Percentiles rank a stretch among this genome's conserved stretches.
phyloP scores from a whole-genome alignment of 2,888 invertebrate species.

The Pachymerium ferrugineum region DNA sequence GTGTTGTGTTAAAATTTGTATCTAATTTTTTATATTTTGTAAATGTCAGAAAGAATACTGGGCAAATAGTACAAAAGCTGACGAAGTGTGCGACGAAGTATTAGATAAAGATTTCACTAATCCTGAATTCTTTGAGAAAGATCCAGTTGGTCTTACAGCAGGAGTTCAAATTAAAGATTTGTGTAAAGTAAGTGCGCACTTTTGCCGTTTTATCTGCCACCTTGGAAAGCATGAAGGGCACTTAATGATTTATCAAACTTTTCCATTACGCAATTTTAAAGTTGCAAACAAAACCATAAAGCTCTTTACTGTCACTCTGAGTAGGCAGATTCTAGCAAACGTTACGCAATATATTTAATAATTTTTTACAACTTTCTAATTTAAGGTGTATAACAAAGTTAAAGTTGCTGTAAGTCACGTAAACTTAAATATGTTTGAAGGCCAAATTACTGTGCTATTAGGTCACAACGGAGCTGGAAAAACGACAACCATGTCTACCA shows the following conservation, averaged over 20 bases:
- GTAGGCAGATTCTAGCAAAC: too few relatives aligned
- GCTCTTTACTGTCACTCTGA: too few relatives aligned
- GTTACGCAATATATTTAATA: too few relatives aligned
- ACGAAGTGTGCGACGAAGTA: constrained; percentile 30
- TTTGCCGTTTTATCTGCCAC: too few relatives aligned
- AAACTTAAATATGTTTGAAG: constrained; percentile 75
- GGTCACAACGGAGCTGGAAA: constrained; percentile 89
- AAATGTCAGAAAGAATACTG: constrained; percentile 33
- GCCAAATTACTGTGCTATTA: constrained; percentile 80
- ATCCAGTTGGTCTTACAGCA: constrained; percentile 50
- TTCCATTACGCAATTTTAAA: too few relatives aligned
- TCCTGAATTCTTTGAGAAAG: constrained; percentile 51
- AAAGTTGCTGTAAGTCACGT: constrained; percentile 62
- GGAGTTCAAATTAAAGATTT: constrained; percentile 57
- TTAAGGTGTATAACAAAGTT: constrained; percentile 36
- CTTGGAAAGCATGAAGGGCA: too few relatives aligned
- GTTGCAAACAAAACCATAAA: too few relatives aligned
- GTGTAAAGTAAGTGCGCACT: constrained; percentile 56
- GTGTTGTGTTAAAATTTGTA: background rate
- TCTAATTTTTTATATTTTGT: background rate
- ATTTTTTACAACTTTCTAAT: too few relatives aligned
- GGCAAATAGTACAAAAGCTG: constrained; percentile 38
- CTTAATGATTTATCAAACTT: too few relatives aligned
- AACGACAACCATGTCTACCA: constrained; percentile 88
- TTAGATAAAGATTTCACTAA: constrained; percentile 33